Conservation (phyloP, 2,888 invertebrate genomes). For the Drosophila cognata region DNA sequence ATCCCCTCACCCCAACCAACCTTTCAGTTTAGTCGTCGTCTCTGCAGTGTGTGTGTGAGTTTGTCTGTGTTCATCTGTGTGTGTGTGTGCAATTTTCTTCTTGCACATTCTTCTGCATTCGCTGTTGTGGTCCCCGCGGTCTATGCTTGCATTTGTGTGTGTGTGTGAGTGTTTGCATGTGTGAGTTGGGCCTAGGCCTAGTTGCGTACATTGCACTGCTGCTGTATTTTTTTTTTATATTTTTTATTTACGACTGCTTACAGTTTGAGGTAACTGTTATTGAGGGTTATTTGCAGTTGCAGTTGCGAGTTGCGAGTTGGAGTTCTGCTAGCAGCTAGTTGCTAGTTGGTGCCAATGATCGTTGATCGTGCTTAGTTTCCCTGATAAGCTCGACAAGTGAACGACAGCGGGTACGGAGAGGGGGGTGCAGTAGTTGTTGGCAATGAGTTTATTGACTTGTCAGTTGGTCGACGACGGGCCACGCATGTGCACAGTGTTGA, state of each 20-base stretch:
- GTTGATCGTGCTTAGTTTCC: constrained; percentile 78
- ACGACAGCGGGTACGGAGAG: background rate
- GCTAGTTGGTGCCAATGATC: constrained; percentile 67
- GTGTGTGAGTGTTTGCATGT: constrained; percentile 26
- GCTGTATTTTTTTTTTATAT: constrained; percentile 12
- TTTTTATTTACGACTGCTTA: constrained; percentile 63
- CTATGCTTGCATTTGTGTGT: constrained; percentile 23
- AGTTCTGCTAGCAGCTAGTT: constrained; percentile 37
- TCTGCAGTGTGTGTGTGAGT: constrained; percentile 7
- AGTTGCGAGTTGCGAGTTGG: constrained; percentile 21
- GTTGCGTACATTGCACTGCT: constrained; percentile 53
- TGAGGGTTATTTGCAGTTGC: constrained; percentile 77
- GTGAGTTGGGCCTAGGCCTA: constrained; percentile 52
- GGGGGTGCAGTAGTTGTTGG: constrained; percentile 8
- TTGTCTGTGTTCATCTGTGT: constrained; percentile 18
- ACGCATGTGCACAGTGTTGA: constrained; percentile 63
- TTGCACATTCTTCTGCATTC: constrained; percentile 68
- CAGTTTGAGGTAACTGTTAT: constrained; percentile 80
- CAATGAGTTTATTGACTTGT: constrained; percentile 80
- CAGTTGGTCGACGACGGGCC: constrained; percentile 50
- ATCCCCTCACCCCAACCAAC: constrained; percentile 27
- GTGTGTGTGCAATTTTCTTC: constrained; percentile 67
- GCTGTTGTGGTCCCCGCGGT: constrained; percentile 18
- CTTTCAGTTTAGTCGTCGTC: constrained; percentile 22
- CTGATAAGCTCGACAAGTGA: constrained; percentile 66